These are phyloP conservation scores for Notothenia coriiceps DNA, from an alignment of 2,113 vertebrate genomes.

Conservation along the genomic window DNA sequence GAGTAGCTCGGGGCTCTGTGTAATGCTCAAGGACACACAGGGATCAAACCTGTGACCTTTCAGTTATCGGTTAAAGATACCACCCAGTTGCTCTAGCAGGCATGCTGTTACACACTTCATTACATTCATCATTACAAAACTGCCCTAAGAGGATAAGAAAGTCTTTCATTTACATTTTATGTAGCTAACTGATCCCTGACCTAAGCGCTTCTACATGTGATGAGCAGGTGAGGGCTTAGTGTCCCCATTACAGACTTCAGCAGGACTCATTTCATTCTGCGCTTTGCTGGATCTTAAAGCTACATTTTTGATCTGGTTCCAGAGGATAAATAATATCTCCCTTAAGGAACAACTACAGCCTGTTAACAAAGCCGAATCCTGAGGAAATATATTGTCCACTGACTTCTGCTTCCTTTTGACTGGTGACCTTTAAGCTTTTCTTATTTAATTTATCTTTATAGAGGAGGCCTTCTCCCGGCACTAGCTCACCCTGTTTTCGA, in stretches of 20 bases:
- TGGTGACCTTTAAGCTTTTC: conserved; percentile 38
- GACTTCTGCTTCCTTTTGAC: conserved; percentile 1
- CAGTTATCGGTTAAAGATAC: conserved; percentile 29
- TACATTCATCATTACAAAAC: conserved; percentile 36
- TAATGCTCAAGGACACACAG: conserved; percentile 39
- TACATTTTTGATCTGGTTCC: background rate
- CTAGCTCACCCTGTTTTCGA: conserved; percentile 15
- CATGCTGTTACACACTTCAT: conserved; percentile 17
- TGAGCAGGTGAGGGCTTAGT: conserved; percentile 21
- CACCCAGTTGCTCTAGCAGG: conserved; percentile 29
- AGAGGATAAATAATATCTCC: no score
- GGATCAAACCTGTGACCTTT: conserved; percentile 50
- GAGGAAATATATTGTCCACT: background rate
- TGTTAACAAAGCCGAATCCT: background rate
- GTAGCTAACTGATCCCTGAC: conserved; percentile 32
- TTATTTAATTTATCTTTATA: background rate
- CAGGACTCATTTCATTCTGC: conserved; percentile 1
- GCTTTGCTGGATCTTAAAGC: background rate
- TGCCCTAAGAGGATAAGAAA: conserved; percentile 49
- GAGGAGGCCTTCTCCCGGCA: background rate
- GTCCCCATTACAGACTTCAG: conserved; percentile 5
- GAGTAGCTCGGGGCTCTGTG: background rate
- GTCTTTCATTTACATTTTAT: conserved; percentile 46
- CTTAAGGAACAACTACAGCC: no score
- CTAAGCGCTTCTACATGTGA: conserved; percentile 22